A percentile compares a stretch with the other conserved stretches of the same genome.
Evolutionary conservation across 2,113 vertebrate species (phyloP).

Genomic region (Crotalus helleri): DNA sequence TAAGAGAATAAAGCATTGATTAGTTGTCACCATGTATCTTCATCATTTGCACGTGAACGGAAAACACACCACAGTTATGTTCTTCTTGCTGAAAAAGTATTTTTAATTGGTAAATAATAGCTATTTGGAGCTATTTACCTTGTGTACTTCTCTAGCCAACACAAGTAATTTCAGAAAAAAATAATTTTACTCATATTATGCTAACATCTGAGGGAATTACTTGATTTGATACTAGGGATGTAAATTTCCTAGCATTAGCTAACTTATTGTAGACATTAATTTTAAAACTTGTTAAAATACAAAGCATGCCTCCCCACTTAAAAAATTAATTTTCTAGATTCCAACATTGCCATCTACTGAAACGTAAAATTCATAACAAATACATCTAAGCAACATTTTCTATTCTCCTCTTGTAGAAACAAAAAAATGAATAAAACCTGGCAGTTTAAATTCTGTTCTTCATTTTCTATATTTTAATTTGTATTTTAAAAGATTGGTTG

Average conservation of each 20-base stretch:
- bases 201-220: not conserved
- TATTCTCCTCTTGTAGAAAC: not conserved
- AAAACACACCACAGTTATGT: not conserved
- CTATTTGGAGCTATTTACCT: not conserved
- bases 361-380: not conserved
- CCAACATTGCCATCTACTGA: not conserved
- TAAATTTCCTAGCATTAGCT: not conserved
- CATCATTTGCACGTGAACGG: too few species aligned
- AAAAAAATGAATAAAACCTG: not conserved
- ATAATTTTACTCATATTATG: not conserved
- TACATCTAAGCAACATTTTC: not conserved
- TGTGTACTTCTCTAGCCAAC: not conserved
- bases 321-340: not conserved
- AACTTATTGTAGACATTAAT: not conserved
- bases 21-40: too few species aligned
- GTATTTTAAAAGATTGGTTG: not conserved
- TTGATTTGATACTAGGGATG: not conserved
- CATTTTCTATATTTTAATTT: not conserved
- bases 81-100: not conserved
- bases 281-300: not conserved
- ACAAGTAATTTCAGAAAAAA: not conserved
- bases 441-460: not conserved
- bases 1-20: too few species aligned
- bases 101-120: not conserved
- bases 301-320: not conserved